Evolutionary conservation across 2,113 vertebrate genomes (phyloP).

Genomic region (Columbina picui): DNA sequence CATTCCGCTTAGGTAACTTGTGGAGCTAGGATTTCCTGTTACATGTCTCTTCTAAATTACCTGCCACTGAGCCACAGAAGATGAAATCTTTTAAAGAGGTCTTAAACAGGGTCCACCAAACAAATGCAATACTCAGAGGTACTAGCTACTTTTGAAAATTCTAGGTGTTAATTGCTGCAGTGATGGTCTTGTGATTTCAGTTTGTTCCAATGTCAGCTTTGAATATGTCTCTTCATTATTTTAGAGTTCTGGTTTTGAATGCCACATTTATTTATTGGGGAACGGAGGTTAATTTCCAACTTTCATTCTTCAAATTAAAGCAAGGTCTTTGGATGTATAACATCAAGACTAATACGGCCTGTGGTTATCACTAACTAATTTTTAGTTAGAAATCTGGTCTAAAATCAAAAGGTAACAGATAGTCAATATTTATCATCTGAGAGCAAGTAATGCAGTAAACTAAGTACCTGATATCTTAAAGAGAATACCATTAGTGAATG

Average conservation of each 20-base stretch:
- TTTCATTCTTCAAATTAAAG: accelerated
- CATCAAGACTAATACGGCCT: not conserved
- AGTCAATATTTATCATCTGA: not conserved
- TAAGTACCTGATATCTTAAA: not conserved
- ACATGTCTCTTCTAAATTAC: not conserved
- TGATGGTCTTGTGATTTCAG: not conserved
- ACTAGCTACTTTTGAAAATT: not conserved
- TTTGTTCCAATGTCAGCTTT: not conserved
- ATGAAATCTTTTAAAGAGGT: not conserved
- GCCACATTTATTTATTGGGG: not conserved
- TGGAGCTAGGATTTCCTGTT: not conserved
- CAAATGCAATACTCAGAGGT: not conserved
- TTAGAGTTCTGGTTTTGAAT: not conserved
- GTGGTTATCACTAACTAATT: not conserved
- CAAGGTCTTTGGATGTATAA: not conserved
- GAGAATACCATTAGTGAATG: not conserved
- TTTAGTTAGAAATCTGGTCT: not conserved
- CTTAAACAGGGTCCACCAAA: not conserved
- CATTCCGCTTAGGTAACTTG: not conserved
- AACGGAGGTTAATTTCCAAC: not conserved
- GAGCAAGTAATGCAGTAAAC: not conserved
- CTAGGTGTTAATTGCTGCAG: not conserved
- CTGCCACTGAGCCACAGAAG: not conserved
- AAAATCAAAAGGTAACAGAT: not conserved
- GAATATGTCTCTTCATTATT: not conserved